Evolutionary conservation across 2,888 invertebrate species (phyloP), one percentile per base, ranked within the genome.

Genomic region (Agrotis segetum): DNA sequence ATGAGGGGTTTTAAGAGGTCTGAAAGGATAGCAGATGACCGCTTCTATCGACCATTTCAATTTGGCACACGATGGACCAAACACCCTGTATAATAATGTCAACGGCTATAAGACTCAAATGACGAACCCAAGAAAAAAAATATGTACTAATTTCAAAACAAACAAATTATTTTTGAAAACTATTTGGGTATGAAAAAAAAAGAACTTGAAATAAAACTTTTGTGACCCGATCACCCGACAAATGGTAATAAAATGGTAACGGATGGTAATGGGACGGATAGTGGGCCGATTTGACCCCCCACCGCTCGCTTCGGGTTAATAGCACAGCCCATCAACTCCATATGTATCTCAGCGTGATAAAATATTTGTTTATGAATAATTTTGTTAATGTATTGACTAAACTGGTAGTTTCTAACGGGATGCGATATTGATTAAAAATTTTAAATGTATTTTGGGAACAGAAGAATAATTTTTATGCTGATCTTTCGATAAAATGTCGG

Each of bases 221-320:
- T 82, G 85, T 87, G 88, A 85, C 83, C 82, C 84, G 86, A 86
- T 87, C 87, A 85, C 83, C 82, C 84, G 86, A 86, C 87, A 86
- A 89, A 88, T 86, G 81, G 86, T 86, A 87, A 91, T 91, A 91
- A 91, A 91, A 91, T 88, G 81, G 85, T 89, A 90, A 91, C 86
- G 85, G 88, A 91, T 87, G 90, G 85, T 91, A 89, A 91, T 91
- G 83, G 88, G 81, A 63, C 68, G 71, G 85, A 82, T 85, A 80
- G 87, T 82, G 81, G 85, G 80, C 56, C 79, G 81, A 71, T 69
- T 65, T 58, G 78, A 70, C 87, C 87, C 87, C 87, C 86, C 72
- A 81, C 64, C 67, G 84, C 21, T 74, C 62, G 66, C 68, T 69
- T 62, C 85, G 72, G 82, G 84, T 85, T 84, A 82, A 84, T 81